phyloP scores from a whole-genome alignment of 2,888 invertebrate genomes.

The Eretmocerus hayati region DNA sequence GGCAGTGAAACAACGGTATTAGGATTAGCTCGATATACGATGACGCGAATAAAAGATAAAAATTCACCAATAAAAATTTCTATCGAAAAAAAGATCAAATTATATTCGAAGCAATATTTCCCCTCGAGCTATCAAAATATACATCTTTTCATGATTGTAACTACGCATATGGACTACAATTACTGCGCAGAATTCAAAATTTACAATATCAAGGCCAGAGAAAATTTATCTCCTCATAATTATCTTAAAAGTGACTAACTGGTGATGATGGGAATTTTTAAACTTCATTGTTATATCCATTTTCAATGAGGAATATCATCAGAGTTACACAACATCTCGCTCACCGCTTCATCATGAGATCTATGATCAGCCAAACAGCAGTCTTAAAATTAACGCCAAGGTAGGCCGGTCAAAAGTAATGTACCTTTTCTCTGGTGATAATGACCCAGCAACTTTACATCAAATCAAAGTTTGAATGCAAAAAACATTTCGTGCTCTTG shows the following conservation, averaged over 20 bases:
- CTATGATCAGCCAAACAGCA: constrained; percentile 22
- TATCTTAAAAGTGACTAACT: too few species aligned
- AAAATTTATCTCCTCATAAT: too few species aligned
- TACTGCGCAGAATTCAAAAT: too few species aligned
- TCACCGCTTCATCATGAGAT: constrained; percentile 15
- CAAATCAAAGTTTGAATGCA: constrained; percentile 12
- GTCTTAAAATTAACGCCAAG: constrained; percentile 23
- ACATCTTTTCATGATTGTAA: background rate
- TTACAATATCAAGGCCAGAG: too few species aligned
- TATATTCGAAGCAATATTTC: background rate
- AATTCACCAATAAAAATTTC: too few species aligned
- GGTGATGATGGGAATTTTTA: too few species aligned
- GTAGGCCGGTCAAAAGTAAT: constrained; percentile 16
- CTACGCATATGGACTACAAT: too few species aligned
- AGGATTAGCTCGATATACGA: constrained; percentile 15
- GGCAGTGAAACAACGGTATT: constrained; percentile 20
- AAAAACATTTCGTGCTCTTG: constrained; percentile 7
- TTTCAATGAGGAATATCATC: too few species aligned
- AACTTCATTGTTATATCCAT: too few species aligned
- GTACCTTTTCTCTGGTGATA: constrained; percentile 9
- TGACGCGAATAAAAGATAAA: constrained; percentile 9
- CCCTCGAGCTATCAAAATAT: background rate
- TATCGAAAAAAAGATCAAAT: background rate
- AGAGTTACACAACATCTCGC: constrained; percentile 12
- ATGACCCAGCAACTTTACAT: constrained; percentile 20